Percentiles rank a stretch among this genome's conserved stretches.
Conservation (phyloP, 2,888 invertebrate species). For the Parnassius orleans region DNA sequence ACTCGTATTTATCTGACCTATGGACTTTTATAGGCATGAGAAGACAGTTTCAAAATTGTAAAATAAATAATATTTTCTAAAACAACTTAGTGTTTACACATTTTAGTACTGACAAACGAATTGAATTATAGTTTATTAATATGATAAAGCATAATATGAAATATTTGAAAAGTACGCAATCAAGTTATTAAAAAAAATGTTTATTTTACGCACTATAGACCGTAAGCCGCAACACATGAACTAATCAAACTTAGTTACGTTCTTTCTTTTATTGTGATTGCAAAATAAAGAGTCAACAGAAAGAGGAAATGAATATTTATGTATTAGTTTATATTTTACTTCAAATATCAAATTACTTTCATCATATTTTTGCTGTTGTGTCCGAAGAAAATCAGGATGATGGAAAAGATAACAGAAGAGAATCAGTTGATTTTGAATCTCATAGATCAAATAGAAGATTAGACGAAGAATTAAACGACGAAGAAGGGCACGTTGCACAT, state of each 20-base stretch:
- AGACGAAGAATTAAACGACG: slow-evolving; percentile 42
- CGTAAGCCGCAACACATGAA: not conserved
- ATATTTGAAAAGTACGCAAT: no score
- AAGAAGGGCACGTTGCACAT: slow-evolving; percentile 55
- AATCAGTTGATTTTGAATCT: slow-evolving; percentile 27
- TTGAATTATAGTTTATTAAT: no score
- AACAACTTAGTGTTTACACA: no score
- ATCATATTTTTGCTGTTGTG: slow-evolving; percentile 3
- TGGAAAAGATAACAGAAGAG: slow-evolving; percentile 23
- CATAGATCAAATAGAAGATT: slow-evolving; percentile 39
- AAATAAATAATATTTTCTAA: no score
- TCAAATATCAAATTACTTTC: slow-evolving; percentile 2
- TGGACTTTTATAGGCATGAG: no score
- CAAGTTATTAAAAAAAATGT: slow-evolving; percentile 1
- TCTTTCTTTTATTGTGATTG: not conserved
- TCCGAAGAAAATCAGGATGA: slow-evolving; percentile 29
- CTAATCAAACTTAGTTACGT: slow-evolving; percentile 14
- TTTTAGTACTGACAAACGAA: no score
- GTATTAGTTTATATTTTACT: slow-evolving; percentile 1
- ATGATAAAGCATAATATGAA: no score
- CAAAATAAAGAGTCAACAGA: not conserved
- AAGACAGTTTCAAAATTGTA: no score
- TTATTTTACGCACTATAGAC: slow-evolving; percentile 12
- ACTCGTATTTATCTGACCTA: no score
- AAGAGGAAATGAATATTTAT: slow-evolving; percentile 17